phyloP scores from a whole-genome alignment of 1,140 invertebrate species.

The Uloborus diversus region DNA sequence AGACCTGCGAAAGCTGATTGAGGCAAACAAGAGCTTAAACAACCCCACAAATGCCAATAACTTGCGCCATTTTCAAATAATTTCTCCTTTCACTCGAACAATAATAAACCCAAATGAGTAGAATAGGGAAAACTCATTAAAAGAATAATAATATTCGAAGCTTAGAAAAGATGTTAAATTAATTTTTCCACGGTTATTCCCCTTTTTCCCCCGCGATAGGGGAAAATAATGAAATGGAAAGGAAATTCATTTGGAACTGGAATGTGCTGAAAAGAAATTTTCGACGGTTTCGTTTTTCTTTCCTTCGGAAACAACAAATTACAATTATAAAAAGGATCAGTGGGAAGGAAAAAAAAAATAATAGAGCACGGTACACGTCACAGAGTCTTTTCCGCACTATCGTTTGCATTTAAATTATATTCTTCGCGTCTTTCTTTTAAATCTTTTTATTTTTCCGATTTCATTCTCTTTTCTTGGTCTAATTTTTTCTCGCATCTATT shows the following conservation, averaged over 20 bases:
- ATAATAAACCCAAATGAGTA: slow-evolving; percentile 13
- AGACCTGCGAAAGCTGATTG: too few relatives aligned
- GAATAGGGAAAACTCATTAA: slow-evolving; percentile 31
- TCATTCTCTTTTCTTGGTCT: slow-evolving; percentile 17
- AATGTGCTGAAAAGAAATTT: slow-evolving; percentile 30
- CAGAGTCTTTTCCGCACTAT: slow-evolving; percentile 31
- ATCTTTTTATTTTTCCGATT: background rate
- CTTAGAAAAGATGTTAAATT: slow-evolving; percentile 25
- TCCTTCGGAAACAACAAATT: slow-evolving; percentile 26
- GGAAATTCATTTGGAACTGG: slow-evolving; percentile 28
- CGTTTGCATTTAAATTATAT: slow-evolving; percentile 54
- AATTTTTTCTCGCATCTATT: background rate
- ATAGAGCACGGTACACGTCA: slow-evolving; percentile 14
- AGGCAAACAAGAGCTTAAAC: too few relatives aligned
- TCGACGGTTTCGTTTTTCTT: slow-evolving; percentile 25
- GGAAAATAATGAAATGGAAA: background rate
- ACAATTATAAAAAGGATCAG: slow-evolving; percentile 15
- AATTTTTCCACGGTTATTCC: slow-evolving; percentile 36
- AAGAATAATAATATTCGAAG: slow-evolving; percentile 38
- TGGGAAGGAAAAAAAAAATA: background rate
- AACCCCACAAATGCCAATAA: too few relatives aligned
- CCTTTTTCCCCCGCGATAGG: background rate
- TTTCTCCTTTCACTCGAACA: background rate
- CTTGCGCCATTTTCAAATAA: background rate
- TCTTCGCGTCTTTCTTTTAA: background rate